A percentile compares a stretch with the other conserved stretches of the same genome.
Evolutionary conservation across 2,113 vertebrate genomes (phyloP).

Genomic region (Tupaia chinensis): DNA sequence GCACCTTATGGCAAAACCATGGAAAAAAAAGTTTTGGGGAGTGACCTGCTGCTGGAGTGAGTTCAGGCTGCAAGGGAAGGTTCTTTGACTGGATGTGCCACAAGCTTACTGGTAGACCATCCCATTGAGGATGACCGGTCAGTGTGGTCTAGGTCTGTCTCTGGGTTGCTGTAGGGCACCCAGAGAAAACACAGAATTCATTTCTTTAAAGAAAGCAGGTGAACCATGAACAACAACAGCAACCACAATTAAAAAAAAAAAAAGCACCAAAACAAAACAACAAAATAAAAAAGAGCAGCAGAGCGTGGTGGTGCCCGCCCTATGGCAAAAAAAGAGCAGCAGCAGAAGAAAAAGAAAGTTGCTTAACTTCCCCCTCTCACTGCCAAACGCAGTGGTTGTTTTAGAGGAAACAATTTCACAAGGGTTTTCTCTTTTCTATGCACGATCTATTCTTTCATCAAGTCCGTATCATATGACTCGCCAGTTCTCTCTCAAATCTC

Average conservation of each 20-base stretch:
- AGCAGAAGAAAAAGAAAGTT: background rate
- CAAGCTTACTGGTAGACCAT: background rate
- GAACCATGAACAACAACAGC: background rate
- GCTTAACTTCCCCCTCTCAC: background rate
- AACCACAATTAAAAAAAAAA: too few relatives aligned
- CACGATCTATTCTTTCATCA: background rate
- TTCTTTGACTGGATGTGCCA: background rate
- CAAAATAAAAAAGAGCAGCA: too few relatives aligned
- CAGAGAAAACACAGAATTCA: background rate
- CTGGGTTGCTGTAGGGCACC: background rate
- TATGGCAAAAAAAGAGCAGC: too few relatives aligned
- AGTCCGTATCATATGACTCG: background rate
- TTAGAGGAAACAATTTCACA: background rate
- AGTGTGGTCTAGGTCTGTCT: background rate
- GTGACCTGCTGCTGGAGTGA: background rate
- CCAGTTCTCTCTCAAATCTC: background rate
- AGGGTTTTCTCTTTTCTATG: background rate
- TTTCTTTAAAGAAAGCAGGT: background rate
- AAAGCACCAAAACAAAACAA: too few relatives aligned
- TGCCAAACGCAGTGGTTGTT: background rate
- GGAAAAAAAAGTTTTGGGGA: too few relatives aligned
- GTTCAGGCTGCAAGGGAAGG: background rate
- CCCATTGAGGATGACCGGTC: rapidly evolving
- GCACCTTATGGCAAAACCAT: too few relatives aligned
- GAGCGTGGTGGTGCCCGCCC: too few relatives aligned